These are phyloP conservation scores for Daktulosphaira vitifoliae DNA, from an alignment of 1,140 invertebrate genomes.

Conservation along the genomic window DNA sequence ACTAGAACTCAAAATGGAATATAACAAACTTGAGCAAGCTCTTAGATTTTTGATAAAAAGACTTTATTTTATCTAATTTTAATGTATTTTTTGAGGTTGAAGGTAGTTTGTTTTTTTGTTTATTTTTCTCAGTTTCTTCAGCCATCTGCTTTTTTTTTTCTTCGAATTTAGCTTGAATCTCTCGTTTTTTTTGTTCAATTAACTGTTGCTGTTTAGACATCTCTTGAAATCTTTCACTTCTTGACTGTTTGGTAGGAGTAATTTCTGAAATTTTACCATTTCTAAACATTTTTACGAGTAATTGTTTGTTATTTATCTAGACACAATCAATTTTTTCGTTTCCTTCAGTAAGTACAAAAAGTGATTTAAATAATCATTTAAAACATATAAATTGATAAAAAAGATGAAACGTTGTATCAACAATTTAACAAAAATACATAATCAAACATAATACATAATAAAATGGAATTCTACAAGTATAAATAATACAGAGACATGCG, in stretches of 20 bases:
- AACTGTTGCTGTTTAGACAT: conserved; percentile 73
- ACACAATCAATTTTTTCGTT: too few species aligned
- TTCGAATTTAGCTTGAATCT: conserved; percentile 58
- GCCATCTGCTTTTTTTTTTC: conserved; percentile 53
- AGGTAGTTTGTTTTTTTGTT: neutral
- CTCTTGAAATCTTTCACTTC: conserved; percentile 54
- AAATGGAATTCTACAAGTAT: too few species aligned
- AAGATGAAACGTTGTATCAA: too few species aligned
- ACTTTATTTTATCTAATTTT: conserved; percentile 27
- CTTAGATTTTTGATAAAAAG: conserved; percentile 27
- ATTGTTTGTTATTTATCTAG: too few species aligned
- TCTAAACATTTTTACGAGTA: conserved; percentile 34
- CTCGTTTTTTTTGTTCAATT: conserved; percentile 67
- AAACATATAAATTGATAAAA: too few species aligned
- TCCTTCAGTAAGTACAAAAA: too few species aligned
- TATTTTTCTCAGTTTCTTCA: conserved; percentile 42
- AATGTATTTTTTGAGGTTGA: conserved; percentile 20
- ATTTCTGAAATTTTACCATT: conserved; percentile 34
- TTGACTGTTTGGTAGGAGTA: conserved; percentile 28
- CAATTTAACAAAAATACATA: too few species aligned
- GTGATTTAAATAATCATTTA: too few species aligned
- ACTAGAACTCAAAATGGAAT: too few species aligned
- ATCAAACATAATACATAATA: too few species aligned
- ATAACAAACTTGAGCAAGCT: neutral
- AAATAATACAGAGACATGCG: too few species aligned